These are phyloP conservation scores for Bubo scandiacus DNA, from an alignment of 2,113 vertebrate species.

Conservation along the genomic window DNA sequence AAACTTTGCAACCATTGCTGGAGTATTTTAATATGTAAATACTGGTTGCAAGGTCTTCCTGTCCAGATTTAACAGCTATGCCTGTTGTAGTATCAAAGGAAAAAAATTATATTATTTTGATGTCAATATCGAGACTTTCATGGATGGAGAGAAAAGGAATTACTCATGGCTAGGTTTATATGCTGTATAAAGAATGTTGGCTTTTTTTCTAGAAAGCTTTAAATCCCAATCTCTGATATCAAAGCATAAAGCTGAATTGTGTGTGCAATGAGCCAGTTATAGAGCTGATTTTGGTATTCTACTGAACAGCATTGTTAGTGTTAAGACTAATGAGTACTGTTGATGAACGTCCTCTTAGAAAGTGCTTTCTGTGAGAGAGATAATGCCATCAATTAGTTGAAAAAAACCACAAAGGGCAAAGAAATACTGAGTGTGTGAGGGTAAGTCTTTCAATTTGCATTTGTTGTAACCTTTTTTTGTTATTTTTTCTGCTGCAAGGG, in stretches of 20 bases:
- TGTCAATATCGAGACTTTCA: not conserved
- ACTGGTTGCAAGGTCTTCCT: not conserved
- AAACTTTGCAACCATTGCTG: not conserved
- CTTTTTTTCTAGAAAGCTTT: not conserved
- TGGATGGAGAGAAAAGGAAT: not conserved
- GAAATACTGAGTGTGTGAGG: conserved; percentile 63
- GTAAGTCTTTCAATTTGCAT: conserved; percentile 73
- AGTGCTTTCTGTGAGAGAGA: conserved; percentile 63
- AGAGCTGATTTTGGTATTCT: conserved; percentile 67
- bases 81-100: not conserved
- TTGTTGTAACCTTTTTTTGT: conserved; percentile 69
- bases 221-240: conserved; percentile 19
- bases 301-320: conserved; percentile 65
- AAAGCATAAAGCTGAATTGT: conserved; percentile 5
- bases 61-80: not conserved
- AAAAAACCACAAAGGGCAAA: conserved; percentile 72
- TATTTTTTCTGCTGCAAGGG: conserved; percentile 81
- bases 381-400: conserved; percentile 76
- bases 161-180: not conserved
- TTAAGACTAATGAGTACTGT: conserved; percentile 72
- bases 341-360: conserved; percentile 70
- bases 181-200: not conserved
- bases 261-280: conserved; percentile 43
- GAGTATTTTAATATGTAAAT: not conserved
- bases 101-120: not conserved